These are phyloP conservation scores for Andinoacara biseriatus DNA, from an alignment of 2,113 vertebrate genomes.

Conservation along the genomic window DNA sequence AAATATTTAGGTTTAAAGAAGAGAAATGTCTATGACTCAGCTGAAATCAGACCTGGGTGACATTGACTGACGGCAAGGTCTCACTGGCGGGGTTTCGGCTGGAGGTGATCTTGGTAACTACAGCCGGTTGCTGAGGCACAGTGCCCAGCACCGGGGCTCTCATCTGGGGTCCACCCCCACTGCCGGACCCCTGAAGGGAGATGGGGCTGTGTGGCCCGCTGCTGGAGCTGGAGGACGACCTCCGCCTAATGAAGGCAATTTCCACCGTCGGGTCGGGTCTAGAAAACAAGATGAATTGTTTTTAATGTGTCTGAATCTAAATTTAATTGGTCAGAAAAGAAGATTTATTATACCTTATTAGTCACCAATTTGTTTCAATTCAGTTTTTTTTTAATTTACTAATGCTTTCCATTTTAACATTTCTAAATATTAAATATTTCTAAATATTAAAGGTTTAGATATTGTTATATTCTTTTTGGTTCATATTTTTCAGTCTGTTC, in stretches of 20 bases:
- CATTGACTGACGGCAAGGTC: constrained; percentile 59
- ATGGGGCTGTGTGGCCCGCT: constrained; percentile 77
- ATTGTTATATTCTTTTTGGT: too few species aligned
- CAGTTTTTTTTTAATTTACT: neutral
- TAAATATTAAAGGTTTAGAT: neutral
- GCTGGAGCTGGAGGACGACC: constrained; percentile 70
- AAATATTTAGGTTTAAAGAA: neutral
- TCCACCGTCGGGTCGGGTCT: constrained; percentile 90
- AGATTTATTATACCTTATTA: too few species aligned
- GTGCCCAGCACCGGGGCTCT: constrained; percentile 41
- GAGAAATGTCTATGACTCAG: neutral
- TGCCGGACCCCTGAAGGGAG: constrained; percentile 56
- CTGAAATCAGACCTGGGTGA: constrained; percentile 63
- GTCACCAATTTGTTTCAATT: neutral
- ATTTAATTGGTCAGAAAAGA: neutral
- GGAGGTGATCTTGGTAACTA: constrained; percentile 64
- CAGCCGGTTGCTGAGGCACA: constrained; percentile 39
- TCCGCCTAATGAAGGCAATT: constrained; percentile 89
- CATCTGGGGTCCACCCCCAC: constrained; percentile 40
- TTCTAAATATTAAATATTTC: neutral
- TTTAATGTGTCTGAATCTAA: neutral
- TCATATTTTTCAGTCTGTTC: too few species aligned
- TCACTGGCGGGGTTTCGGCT: constrained; percentile 71
- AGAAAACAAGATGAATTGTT: neutral
- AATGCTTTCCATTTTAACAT: neutral